Evolutionary conservation across 2,888 invertebrate genomes (phyloP), one percentile per base, ranked within the genome.

Genomic region (Seira sanloemensis): DNA sequence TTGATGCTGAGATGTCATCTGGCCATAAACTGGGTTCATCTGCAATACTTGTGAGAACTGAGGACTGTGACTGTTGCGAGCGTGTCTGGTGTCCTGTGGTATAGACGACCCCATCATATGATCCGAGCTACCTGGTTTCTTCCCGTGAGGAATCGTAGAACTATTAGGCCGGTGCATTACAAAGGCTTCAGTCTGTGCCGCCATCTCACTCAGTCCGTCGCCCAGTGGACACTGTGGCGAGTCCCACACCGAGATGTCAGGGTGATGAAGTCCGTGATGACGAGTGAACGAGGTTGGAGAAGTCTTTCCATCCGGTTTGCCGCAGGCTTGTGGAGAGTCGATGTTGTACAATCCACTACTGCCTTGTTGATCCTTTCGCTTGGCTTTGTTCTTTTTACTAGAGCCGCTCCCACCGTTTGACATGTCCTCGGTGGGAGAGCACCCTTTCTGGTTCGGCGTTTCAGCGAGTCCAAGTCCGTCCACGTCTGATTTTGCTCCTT

Each of bases 201-300:
- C 86, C 46, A 88, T 68, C 25, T 89, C 89, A 54, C 84, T 88
- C 12, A 89, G 78, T 21, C 88, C 88, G 50, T 89, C 88, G 7
- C 81, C 85, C 58, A 69, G 80, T 1, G 84, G 75, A 26, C 85
- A 67, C 16, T 87, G 83, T 16, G 88, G 89, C 7, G 86, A 73
- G 26, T 89, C 89, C 88, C 89, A 89, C 26, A 87, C 62, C 16
- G 86, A 54, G 72, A 78, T 72, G n/a, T 78, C 78, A 19, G 71
- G 66, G n/a, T 69, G 68, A 58, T 69, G 54, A 50, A 37, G 37
- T 37, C 37, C 37, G 12, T 77, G 77, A 12, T 67, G 68, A 25
- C 54, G 77, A 26, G 69, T 78, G 5, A 65, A 19, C 9, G 71
- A 12, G 68, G 27, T 62, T 12, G 85, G 73, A 9, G 81, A 76